Base-by-base conservation (phyloP, 2,797 vertebrate species). In the Typhlichthys eigenmanni region DNA sequence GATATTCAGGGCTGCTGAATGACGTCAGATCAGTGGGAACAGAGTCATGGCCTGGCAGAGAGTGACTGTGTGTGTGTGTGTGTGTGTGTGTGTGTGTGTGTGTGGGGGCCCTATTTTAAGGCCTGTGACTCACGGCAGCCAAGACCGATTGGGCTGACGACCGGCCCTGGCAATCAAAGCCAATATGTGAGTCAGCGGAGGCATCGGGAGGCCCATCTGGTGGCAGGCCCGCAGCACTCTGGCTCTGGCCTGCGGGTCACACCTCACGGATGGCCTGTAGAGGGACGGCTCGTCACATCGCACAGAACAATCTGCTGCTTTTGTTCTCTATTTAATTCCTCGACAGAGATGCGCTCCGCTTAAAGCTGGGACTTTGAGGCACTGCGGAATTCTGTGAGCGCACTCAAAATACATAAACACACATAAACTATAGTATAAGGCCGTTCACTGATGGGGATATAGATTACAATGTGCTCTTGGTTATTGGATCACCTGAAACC, bases 181-280 rank as follows among this genome's bases (percentile, higher is more conserved):
- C 85, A 83, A 83, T 89, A 81, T 89, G 85, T 87, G 87, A 90
- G 84, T 88, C 85, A 87, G 87, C 79, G 34, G 83, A 81, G 85
- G 87, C 86, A 87, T 88, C 88, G 78, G 86, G 88, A 87, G 88
- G 80, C 83, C 86, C 88, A 91, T 89, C 89, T 90, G 88, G 84
- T 87, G 80, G 64, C 80, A 83, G 80, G 80, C 85, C 85, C 81
- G 79, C 82, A 83, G 80, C 87, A 66, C 81, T 88, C 83, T 29
- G 24, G 63, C 78, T 83, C 66, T 62, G 83, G 82, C 82, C 84
- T 85, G 76, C 78, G 84, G 84, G 81, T 88, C 84, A 87, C 86
- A 85, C 79, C 88, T 89, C 86, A 63, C 82, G 84, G 24, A 13
- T 86, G 60, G 84, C 79, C 78, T 63, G 79, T 67, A 79, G 72